Evolutionary conservation across 2,113 vertebrate genomes (phyloP).

Genomic region (Xerus inauris): DNA sequence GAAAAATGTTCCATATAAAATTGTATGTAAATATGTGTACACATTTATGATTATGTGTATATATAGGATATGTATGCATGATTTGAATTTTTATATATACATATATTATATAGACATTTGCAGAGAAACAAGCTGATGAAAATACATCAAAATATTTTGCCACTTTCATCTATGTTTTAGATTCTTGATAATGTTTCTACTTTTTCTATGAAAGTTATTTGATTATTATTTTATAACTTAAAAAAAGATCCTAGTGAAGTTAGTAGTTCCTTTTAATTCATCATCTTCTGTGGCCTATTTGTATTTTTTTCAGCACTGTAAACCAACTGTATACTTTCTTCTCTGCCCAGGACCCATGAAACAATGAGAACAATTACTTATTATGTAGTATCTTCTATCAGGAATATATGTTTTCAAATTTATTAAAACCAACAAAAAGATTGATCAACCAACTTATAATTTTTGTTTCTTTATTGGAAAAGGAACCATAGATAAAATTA

Average conservation of each 20-base stretch:
- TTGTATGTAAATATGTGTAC: background rate
- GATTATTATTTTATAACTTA: background rate
- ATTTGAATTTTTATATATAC: background rate
- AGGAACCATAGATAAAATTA: background rate
- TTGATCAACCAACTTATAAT: background rate
- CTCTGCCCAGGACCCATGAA: background rate
- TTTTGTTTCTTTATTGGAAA: background rate
- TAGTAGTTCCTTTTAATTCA: background rate
- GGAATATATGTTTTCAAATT: background rate
- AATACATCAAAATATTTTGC: background rate
- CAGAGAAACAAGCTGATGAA: background rate
- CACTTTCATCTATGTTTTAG: background rate
- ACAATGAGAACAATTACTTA: background rate
- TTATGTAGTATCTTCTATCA: background rate
- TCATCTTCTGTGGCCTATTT: background rate
- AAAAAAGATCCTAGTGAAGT: background rate
- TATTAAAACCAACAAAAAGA: background rate
- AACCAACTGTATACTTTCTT: background rate
- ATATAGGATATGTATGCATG: background rate
- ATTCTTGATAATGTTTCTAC: background rate
- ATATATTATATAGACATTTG: background rate
- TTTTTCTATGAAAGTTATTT: too few relatives aligned
- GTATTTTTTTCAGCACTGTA: background rate
- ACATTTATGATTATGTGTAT: background rate
- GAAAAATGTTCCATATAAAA: background rate